phyloP scores from a whole-genome alignment of 2,797 vertebrate genomes.

The Hybognathus amarus region DNA sequence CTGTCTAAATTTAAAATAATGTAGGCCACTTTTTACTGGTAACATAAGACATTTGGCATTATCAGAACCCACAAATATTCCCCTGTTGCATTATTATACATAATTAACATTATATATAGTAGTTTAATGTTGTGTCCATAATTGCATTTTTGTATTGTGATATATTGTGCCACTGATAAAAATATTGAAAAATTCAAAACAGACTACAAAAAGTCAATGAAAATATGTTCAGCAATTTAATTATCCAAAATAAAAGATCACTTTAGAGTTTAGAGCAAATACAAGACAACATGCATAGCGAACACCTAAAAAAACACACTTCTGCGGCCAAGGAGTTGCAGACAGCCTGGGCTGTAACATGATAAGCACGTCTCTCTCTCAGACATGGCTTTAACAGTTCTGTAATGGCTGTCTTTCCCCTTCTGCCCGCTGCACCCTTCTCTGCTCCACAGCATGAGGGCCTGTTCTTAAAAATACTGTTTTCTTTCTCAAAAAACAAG shows the following conservation, averaged over 20 bases:
- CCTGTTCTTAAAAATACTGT: slow-evolving; percentile 65
- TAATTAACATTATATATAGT: no score
- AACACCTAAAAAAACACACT: slow-evolving; percentile 50
- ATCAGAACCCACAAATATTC: no score
- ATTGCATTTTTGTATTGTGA: no score
- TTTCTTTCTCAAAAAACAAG: slow-evolving; percentile 63
- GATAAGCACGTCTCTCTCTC: slow-evolving; percentile 68
- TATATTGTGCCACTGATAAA: no score
- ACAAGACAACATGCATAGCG: neutral
- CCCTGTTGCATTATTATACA: no score
- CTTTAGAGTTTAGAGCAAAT: neutral
- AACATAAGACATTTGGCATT: no score
- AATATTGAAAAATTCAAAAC: neutral
- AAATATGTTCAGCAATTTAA: neutral
- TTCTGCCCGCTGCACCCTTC: slow-evolving; percentile 49
- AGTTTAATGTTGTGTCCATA: no score
- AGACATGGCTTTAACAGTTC: slow-evolving; percentile 66
- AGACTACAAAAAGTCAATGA: neutral
- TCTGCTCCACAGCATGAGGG: slow-evolving; percentile 47
- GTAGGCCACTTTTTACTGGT: no score
- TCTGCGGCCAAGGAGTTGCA: slow-evolving; percentile 50
- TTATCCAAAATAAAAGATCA: neutral
- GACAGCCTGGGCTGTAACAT: slow-evolving; percentile 62
- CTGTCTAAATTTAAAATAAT: no score
- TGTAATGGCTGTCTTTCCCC: slow-evolving; percentile 66